Percentiles rank a stretch among this genome's conserved stretches.
phyloP scores from a whole-genome alignment of 2,888 invertebrate species.

The Phorcus lineatus region DNA sequence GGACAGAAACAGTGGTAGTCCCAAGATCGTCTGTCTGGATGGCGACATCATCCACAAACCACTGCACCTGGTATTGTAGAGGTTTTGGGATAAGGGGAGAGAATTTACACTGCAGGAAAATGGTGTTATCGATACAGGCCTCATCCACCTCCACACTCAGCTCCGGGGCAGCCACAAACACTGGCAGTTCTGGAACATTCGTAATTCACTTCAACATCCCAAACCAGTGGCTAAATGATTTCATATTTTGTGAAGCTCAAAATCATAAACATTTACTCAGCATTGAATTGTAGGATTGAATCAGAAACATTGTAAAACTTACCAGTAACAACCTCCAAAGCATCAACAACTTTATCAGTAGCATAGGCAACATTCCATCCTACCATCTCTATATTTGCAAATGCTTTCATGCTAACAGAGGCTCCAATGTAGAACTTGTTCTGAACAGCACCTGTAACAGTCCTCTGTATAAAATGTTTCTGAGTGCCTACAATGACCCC shows the following conservation, averaged over 20 bases:
- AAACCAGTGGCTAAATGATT: neutral
- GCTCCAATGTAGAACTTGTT: conserved; percentile 35
- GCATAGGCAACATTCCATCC: conserved; percentile 48
- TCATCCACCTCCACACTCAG: conserved; percentile 30
- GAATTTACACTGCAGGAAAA: conserved; percentile 44
- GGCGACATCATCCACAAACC: conserved; percentile 39
- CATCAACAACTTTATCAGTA: conserved; percentile 40
- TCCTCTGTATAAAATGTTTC: conserved; percentile 8
- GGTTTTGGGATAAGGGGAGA: conserved; percentile 29
- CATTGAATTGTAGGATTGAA: too few relatives aligned
- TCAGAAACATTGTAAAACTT: neutral
- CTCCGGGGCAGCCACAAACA: conserved; percentile 42
- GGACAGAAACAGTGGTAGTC: conserved; percentile 28
- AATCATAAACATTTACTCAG: too few relatives aligned
- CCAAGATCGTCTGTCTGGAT: conserved; percentile 21
- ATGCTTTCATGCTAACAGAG: conserved; percentile 8
- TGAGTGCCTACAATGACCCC: conserved; percentile 12
- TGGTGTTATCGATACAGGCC: conserved; percentile 11
- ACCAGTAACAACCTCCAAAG: conserved; percentile 38
- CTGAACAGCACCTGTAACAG: neutral
- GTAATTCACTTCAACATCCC: too few relatives aligned
- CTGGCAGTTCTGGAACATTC: conserved; percentile 40
- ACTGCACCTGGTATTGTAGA: conserved; percentile 42
- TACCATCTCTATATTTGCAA: conserved; percentile 45
- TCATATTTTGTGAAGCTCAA: neutral